Evolutionary conservation across 2,113 vertebrate genomes (phyloP), one percentile per base, ranked within the genome.

Genomic region (Cynoglossus semilaevis): DNA sequence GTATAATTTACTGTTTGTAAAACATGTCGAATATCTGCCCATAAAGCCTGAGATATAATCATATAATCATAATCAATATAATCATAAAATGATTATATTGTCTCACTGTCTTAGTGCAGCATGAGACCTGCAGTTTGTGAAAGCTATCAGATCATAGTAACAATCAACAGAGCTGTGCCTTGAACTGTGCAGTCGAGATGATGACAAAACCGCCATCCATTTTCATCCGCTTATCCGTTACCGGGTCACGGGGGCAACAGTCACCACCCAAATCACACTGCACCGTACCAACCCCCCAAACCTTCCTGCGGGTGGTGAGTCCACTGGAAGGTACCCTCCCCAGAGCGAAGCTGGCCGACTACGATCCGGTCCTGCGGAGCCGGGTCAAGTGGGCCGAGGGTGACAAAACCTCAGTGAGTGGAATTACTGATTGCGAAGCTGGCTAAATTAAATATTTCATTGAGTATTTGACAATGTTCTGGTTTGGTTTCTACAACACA

Each of bases 351-450:
- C n/a, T n/a, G n/a, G n/a, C n/a, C n/a, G n/a, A n/a, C n/a, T n/a
- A n/a, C n/a, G n/a, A n/a, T n/a, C n/a, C n/a, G n/a, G n/a, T n/a
- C n/a, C n/a, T n/a, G n/a, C n/a, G n/a, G n/a, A n/a, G n/a, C n/a
- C n/a, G n/a, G n/a, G n/a, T n/a, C n/a, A n/a, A n/a, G n/a, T n/a
- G n/a, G n/a, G n/a, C n/a, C n/a, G n/a, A n/a, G n/a, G n/a, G n/a
- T n/a, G n/a, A 41, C 42, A 56, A 5, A 1, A 15, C 12, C 15
- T 54, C 37, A 34, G 16, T 1, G 13, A 29, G 52, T 45, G 37
- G 2, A 57, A 58, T 34, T 13, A n/a, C 38, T 17, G 34, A 61
- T 43, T 66, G 18, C 59, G 41, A 69, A 48, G 57, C n/a, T n/a
- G 36, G 16, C 17, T 19, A 43, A 36, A 61, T 13, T 15, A 22